These are phyloP conservation scores for Enteromius paludinosus DNA, from an alignment of 2,797 vertebrate species.

Conservation along the genomic window DNA sequence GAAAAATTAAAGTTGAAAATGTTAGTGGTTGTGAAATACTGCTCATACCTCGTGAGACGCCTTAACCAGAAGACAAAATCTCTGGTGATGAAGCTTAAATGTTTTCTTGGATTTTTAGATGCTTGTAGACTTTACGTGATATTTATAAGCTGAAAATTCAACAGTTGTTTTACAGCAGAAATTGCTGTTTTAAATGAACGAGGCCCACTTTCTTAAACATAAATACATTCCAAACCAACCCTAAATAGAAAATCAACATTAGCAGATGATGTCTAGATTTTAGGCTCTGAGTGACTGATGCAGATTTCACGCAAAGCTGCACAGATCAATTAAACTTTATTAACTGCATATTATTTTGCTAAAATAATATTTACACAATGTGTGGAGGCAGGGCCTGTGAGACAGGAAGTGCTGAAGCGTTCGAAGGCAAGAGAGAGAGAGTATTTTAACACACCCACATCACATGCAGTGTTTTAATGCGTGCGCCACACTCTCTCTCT, in stretches of 20 bases:
- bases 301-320: slow-evolving; percentile 30
- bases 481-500: neutral
- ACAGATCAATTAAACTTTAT: slow-evolving; percentile 24
- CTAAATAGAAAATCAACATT: slow-evolving; percentile 20
- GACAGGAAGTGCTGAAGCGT: slow-evolving; percentile 36
- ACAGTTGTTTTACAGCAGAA: slow-evolving; percentile 6
- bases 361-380: slow-evolving; percentile 34
- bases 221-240: neutral
- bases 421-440: neutral
- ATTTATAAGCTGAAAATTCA: neutral
- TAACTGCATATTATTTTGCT: slow-evolving; percentile 30
- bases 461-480: slow-evolving; percentile 18
- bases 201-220: neutral
- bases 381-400: slow-evolving; percentile 11
- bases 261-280: slow-evolving; percentile 16
- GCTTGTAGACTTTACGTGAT: neutral
- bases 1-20: slow-evolving; percentile 62
- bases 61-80: slow-evolving; percentile 26
- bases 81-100: slow-evolving; percentile 6
- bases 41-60: slow-evolving; percentile 33
- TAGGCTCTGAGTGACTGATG: slow-evolving; percentile 19
- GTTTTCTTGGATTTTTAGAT: neutral
- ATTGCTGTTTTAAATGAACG: neutral
- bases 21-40: slow-evolving; percentile 61
- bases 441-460: slow-evolving; percentile 29